These are phyloP conservation scores for Sinonovacula constricta DNA, from an alignment of 1,140 invertebrate genomes.

Conservation along the genomic window DNA sequence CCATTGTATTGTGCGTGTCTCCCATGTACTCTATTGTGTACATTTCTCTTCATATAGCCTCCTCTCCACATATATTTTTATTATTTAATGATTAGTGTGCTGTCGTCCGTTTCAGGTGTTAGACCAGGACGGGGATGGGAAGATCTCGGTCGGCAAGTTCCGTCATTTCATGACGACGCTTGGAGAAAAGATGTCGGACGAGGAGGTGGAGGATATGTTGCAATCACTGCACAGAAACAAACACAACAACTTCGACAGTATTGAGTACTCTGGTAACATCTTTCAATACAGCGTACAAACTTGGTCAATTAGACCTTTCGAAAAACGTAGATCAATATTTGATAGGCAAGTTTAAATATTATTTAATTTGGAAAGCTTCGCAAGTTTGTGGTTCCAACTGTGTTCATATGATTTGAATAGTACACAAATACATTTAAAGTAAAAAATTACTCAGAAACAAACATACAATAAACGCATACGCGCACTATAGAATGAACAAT, in stretches of 20 bases:
- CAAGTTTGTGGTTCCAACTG: neutral
- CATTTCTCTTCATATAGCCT: no score
- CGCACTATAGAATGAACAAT: no score
- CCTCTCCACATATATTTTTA: no score
- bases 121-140: constrained; percentile 51
- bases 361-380: neutral
- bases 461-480: no score
- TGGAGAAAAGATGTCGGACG: constrained; percentile 98
- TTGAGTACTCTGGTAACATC: constrained; percentile 35
- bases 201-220: constrained; percentile 99
- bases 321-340: neutral
- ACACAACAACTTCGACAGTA: constrained; percentile 47
- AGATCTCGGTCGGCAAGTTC: constrained; percentile 86
- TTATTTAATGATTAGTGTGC: no score
- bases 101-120: constrained; percentile 46
- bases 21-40: neutral
- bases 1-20: neutral
- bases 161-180: constrained; percentile 99
- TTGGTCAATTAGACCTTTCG: neutral
- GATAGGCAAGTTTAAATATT: neutral
- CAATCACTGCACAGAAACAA: constrained; percentile 72
- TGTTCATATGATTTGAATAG: neutral
- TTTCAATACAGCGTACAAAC: neutral
- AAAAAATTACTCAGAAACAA: neutral
- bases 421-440: neutral